A percentile compares a stretch with the other conserved stretches of the same genome.
These are phyloP conservation scores for Scaptomyza graminum DNA, from an alignment of 1,140 invertebrate genomes.

Conservation along the genomic window DNA sequence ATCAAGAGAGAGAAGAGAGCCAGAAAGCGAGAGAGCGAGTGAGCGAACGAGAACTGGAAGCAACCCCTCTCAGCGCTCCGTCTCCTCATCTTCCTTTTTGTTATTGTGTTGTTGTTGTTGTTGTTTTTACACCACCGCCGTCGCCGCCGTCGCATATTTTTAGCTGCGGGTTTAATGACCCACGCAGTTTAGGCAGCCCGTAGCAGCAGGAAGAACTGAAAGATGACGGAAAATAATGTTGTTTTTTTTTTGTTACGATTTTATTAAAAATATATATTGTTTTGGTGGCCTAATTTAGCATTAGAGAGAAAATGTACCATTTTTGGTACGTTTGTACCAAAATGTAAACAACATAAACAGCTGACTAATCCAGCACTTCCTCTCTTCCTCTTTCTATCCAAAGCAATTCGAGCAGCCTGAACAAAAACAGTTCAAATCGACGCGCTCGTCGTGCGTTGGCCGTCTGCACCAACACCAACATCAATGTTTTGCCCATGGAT, in stretches of 20 bases:
- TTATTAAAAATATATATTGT: background rate
- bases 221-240: background rate
- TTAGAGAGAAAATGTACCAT: too few relatives aligned
- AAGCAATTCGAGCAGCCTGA: slow-evolving; percentile 38
- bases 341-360: slow-evolving; percentile 53
- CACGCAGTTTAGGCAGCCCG: slow-evolving; percentile 35
- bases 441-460: slow-evolving; percentile 60
- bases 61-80: slow-evolving; percentile 36
- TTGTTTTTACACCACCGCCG: slow-evolving; percentile 58
- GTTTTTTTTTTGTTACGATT: background rate
- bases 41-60: slow-evolving; percentile 18
- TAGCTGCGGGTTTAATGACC: slow-evolving; percentile 79
- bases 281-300: too few relatives aligned
- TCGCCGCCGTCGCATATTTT: slow-evolving; percentile 61
- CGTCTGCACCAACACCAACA: slow-evolving; percentile 24
- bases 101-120: slow-evolving; percentile 49
- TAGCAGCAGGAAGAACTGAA: slow-evolving; percentile 18
- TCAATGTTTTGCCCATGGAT: slow-evolving; percentile 55
- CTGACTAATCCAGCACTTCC: slow-evolving; percentile 61
- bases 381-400: slow-evolving; percentile 17
- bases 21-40: slow-evolving; percentile 8
- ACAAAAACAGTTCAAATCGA: slow-evolving; percentile 54
- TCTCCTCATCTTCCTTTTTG: background rate
- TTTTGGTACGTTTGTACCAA: slow-evolving; percentile 3
- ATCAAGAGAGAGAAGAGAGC: slow-evolving; percentile 1